phyloP scores from a whole-genome alignment of 1,140 invertebrate species.

The Anadara kagoshimensis region DNA sequence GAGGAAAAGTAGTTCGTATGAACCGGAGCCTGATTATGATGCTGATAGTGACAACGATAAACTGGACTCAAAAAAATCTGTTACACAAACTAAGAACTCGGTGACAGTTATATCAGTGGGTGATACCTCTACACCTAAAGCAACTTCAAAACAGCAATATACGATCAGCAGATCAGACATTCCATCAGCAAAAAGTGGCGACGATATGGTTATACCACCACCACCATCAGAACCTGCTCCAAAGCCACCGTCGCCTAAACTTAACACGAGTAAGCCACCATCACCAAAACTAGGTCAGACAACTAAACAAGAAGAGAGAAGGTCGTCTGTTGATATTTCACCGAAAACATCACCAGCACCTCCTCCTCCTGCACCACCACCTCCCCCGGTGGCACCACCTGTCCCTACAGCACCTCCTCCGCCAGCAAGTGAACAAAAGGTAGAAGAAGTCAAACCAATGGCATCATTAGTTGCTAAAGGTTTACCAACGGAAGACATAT shows the following conservation, averaged over 20 bases:
- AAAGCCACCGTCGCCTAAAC: slow-evolving; percentile 37
- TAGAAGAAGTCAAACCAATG: slow-evolving; percentile 11
- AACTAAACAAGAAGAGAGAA: background rate
- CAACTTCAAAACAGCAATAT: slow-evolving; percentile 37
- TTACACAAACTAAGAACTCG: slow-evolving; percentile 24
- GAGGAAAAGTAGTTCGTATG: slow-evolving; percentile 36
- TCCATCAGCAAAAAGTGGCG: slow-evolving; percentile 34
- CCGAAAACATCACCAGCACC: slow-evolving; percentile 28
- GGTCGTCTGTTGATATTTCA: background rate
- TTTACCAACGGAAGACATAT: slow-evolving; percentile 47
- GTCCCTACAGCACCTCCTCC: slow-evolving; percentile 46
- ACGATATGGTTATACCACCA: slow-evolving; percentile 48
- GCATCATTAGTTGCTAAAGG: slow-evolving; percentile 11
- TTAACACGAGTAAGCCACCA: slow-evolving; percentile 9
- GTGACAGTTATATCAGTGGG: slow-evolving; percentile 62
- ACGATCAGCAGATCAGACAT: slow-evolving; percentile 50
- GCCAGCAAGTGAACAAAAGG: slow-evolving; percentile 17
- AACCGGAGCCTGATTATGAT: slow-evolving; percentile 69
- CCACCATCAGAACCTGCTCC: slow-evolving; percentile 49
- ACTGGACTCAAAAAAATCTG: background rate
- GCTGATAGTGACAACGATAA: slow-evolving; percentile 58
- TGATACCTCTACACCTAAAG: slow-evolving; percentile 28
- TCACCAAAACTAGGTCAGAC: slow-evolving; percentile 3
- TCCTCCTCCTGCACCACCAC: slow-evolving; percentile 46
- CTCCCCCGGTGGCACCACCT: slow-evolving; percentile 39